Base-by-base conservation (phyloP, 2,888 invertebrate genomes). In the Orchesella flavescens region DNA sequence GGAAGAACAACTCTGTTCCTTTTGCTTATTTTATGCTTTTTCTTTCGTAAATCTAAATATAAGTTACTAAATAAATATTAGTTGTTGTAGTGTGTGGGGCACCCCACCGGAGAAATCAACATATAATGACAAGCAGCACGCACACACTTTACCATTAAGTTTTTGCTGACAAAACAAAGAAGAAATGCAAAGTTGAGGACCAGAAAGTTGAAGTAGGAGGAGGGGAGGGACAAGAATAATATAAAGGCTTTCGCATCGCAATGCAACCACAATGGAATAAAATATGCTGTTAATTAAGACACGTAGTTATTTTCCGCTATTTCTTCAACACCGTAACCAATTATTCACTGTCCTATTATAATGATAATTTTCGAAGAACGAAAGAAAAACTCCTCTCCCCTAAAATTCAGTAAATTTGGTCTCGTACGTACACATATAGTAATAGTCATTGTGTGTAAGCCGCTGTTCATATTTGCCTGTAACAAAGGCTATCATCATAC, bases 231-330 rank as follows among this genome's bases (percentile, higher is more conserved):
- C n/a, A 53, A 7, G 34, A 43, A 24, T 63, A 73, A 73, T 65
- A 63, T 80, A 53, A 49, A 61, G 73, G 23, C 73, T 73, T 7
- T 34, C 3, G 34, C 34, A 7, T 4, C 7, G 34, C 34, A 7
- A 34, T 34, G 34, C 34, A 34, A 7, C 34, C 53, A 73, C 73
- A 81, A 75, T 55, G 71, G 65, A 71, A 76, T 75, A 82, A 82
- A 75, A 76, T 80, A 71, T 72, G 73, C 77, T 76, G 83, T 85
- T 86, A 86, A 86, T 86, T 86, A 86, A 84, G 85, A 86, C 79
- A 66, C 79, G 71, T 77, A 80, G 79, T 84, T 72, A 79, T 83
- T 84, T 84, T 73, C 68, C 74, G 57, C 76, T 82, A 55, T 44
- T 72, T 75, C 71, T 66, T 12, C 69, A 15, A 55, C 24, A 76